Conservation (phyloP, 1,140 invertebrate genomes). For the Cherax destructor region DNA sequence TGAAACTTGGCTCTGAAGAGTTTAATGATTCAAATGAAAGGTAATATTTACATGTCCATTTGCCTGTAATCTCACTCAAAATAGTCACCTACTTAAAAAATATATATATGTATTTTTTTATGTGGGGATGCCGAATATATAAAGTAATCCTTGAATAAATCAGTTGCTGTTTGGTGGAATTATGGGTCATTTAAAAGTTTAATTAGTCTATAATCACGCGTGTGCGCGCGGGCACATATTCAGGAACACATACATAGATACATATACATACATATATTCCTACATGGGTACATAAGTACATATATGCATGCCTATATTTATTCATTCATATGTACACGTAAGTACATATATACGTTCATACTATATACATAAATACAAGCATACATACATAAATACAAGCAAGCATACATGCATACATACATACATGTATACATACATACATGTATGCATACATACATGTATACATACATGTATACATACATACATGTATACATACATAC, state of each 20-base stretch:
- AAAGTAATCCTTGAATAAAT: too few relatives aligned
- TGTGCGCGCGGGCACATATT: background rate
- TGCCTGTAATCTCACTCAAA: too few relatives aligned
- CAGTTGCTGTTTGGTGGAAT: too few relatives aligned
- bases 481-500: background rate
- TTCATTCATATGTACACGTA: background rate
- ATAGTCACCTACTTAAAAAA: too few relatives aligned
- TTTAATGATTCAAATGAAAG: too few relatives aligned
- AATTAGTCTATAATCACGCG: background rate
- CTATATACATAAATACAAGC: background rate
- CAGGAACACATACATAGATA: background rate
- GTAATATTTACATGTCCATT: too few relatives aligned
- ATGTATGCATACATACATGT: background rate
- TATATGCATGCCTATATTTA: too few relatives aligned
- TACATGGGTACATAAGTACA: too few relatives aligned
- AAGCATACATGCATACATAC: background rate
- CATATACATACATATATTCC: too few relatives aligned
- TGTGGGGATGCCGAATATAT: too few relatives aligned
- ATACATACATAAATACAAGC: background rate
- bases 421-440: background rate
- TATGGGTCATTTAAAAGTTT: background rate
- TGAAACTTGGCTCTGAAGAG: too few relatives aligned
- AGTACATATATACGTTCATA: background rate
- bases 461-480: background rate
- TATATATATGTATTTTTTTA: too few relatives aligned